A percentile compares a stretch with the other conserved stretches of the same genome.
Conservation (phyloP, 2,888 invertebrate genomes). For the Rotaria macrura region DNA sequence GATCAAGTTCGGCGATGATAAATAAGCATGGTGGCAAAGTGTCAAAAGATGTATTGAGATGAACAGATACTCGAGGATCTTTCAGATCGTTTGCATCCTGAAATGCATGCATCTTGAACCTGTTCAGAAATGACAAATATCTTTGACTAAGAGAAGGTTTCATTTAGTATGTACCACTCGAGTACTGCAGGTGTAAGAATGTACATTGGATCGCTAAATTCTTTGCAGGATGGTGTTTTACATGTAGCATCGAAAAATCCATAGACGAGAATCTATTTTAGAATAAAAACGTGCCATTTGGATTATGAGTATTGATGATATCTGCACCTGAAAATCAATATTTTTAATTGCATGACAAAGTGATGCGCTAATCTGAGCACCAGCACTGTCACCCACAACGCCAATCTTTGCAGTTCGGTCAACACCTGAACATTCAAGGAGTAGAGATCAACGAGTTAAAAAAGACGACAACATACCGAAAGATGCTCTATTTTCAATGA, state of each 20-base stretch:
- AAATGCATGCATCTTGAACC: not conserved
- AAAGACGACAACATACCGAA: constrained; percentile 36
- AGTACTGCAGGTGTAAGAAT: constrained; percentile 14
- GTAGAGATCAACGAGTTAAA: not conserved
- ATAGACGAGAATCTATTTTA: constrained; percentile 25
- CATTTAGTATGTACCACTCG: constrained; percentile 9
- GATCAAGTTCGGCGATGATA: constrained; percentile 43
- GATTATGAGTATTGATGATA: not conserved
- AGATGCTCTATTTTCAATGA: constrained; percentile 40
- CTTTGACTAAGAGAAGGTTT: not conserved
- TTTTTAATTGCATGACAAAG: constrained; percentile 40
- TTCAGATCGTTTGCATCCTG: constrained; percentile 24
- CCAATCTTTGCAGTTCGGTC: constrained; percentile 41
- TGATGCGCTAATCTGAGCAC: constrained; percentile 40
- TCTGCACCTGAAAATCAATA: constrained; percentile 40
- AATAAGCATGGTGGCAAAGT: constrained; percentile 42
- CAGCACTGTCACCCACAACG: constrained; percentile 44
- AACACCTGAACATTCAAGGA: constrained; percentile 38
- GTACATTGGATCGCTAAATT: constrained; percentile 24
- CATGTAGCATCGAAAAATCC: not conserved
- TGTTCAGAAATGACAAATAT: not conserved
- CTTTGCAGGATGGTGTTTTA: constrained; percentile 14
- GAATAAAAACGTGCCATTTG: not conserved
- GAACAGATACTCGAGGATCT: constrained; percentile 38
- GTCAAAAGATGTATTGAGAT: constrained; percentile 38